Percentiles rank a stretch among this genome's conserved stretches.
These are phyloP conservation scores for Montipora sp. DNA, from an alignment of 64 coral and sea anemone genomes.

Conservation along the genomic window DNA sequence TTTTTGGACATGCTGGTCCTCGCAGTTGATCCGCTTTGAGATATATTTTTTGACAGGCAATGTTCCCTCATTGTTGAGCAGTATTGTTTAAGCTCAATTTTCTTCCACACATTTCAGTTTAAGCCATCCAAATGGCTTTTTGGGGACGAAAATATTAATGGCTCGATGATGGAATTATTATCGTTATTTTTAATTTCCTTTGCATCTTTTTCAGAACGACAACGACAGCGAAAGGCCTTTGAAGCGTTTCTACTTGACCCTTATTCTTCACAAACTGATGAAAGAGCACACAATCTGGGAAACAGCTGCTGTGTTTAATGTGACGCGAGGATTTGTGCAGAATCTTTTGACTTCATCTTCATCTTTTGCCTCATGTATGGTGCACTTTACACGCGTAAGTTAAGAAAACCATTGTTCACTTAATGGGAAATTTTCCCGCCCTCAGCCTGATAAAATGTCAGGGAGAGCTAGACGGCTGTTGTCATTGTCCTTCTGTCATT, in stretches of 20 bases:
- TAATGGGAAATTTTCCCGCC: too few relatives aligned
- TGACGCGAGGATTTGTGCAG: constrained; percentile 94
- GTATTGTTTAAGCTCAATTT: too few relatives aligned
- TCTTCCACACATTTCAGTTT: too few relatives aligned
- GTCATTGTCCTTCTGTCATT: too few relatives aligned
- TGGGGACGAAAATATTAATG: background rate
- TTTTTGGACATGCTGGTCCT: too few relatives aligned
- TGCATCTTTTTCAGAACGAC: background rate
- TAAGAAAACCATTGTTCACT: background rate
- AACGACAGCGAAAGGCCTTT: constrained; percentile 36
- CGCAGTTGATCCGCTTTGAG: background rate
- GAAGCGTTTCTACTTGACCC: constrained; percentile 82
- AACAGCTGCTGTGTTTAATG: constrained; percentile 70
- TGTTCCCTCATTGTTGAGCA: background rate
- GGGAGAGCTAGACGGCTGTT: too few relatives aligned
- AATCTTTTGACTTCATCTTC: constrained; percentile 84
- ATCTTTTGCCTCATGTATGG: constrained; percentile 89
- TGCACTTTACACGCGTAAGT: constrained; percentile 88
- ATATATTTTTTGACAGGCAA: background rate
- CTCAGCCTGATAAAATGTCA: too few relatives aligned
- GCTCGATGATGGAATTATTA: background rate
- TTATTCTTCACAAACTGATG: constrained; percentile 90
- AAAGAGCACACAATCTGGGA: constrained; percentile 81
- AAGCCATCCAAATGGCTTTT: background rate
- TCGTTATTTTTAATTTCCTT: background rate